Evolutionary conservation across 1,140 invertebrate genomes (phyloP).

Genomic region (Planococcus citri): DNA sequence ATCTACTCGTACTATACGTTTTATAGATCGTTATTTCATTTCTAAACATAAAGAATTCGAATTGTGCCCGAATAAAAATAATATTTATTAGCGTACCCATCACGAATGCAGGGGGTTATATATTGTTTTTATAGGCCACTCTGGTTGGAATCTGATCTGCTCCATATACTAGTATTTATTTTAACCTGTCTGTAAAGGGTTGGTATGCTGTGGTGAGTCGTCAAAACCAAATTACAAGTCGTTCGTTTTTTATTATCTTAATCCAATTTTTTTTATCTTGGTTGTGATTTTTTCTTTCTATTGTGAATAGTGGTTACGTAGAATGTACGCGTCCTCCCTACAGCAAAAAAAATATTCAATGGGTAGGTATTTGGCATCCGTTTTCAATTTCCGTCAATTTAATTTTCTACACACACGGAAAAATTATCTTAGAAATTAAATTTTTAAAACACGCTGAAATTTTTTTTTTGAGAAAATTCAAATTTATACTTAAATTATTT

Average conservation of each 20-base stretch:
- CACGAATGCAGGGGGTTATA: neutral
- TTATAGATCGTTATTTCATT: constrained; percentile 1
- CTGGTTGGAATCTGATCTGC: neutral
- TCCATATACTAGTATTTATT: neutral
- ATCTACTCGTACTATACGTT: neutral
- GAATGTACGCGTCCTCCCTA: too few species aligned
- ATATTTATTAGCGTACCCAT: neutral
- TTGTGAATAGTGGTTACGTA: too few species aligned
- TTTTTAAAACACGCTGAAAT: too few species aligned
- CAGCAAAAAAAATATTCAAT: too few species aligned
- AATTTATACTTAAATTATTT: too few species aligned
- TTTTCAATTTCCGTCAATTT: too few species aligned
- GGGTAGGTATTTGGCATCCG: too few species aligned
- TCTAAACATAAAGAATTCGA: neutral
- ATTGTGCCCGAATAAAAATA: neutral
- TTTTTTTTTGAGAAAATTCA: too few species aligned
- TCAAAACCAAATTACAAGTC: neutral
- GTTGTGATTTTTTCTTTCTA: too few species aligned
- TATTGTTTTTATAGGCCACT: neutral
- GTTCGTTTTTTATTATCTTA: neutral
- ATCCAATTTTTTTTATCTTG: too few species aligned
- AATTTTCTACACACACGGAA: too few species aligned
- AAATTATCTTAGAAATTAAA: too few species aligned
- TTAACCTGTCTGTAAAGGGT: neutral
- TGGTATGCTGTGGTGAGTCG: neutral